Conservation (phyloP, 2,888 invertebrate species). For the Leucophenga maculata region DNA sequence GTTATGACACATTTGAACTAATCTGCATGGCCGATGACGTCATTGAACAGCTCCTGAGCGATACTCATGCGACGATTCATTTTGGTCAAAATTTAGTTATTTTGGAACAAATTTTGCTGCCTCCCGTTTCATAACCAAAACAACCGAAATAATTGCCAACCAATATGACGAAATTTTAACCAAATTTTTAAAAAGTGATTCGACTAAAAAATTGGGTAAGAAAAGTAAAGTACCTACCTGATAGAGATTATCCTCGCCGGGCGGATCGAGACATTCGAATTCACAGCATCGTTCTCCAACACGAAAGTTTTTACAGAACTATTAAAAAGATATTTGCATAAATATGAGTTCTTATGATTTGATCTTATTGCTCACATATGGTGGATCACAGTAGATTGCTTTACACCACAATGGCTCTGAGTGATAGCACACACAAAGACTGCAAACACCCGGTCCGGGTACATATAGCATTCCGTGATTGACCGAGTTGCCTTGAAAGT, state of each 20-base stretch:
- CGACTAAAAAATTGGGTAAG: no score
- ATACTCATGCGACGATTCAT: no score
- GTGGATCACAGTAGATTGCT: conserved; percentile 89
- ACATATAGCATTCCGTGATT: conserved; percentile 86
- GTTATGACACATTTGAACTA: no score
- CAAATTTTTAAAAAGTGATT: no score
- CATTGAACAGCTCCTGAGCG: no score
- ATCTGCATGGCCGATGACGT: no score
- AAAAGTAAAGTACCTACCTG: no score
- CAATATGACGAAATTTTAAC: no score
- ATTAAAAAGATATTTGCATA: conserved; percentile 32
- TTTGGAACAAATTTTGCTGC: no score
- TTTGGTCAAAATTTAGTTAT: no score
- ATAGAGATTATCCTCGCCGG: conserved; percentile 78
- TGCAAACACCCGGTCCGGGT: conserved; percentile 88
- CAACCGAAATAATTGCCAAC: no score
- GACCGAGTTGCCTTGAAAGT: conserved; percentile 86
- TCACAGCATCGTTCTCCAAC: conserved; percentile 90
- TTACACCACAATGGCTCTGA: conserved; percentile 90
- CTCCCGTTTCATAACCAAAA: no score
- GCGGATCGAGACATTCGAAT: conserved; percentile 88
- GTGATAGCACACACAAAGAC: conserved; percentile 89
- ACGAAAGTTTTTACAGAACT: conserved; percentile 90
- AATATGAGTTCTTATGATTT: not conserved
- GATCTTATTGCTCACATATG: conserved; percentile 79